Conservation (phyloP, 64 coral and sea anemone species). For the Cladopsammia gracilis region DNA sequence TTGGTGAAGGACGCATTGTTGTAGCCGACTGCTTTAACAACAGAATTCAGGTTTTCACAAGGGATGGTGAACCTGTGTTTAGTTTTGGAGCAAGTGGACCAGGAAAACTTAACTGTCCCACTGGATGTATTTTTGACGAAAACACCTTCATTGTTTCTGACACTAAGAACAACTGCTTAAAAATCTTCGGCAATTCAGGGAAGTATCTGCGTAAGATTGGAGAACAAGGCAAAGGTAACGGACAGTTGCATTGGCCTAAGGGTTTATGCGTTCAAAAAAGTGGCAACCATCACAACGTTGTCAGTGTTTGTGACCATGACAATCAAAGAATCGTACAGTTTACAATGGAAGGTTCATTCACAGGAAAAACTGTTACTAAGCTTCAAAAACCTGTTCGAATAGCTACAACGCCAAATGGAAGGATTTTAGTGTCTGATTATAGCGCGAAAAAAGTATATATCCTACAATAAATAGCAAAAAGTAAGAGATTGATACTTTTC, state of each 20-base stretch:
- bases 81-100: not conserved
- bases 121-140: not conserved
- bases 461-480: not conserved
- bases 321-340: not conserved
- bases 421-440: not conserved
- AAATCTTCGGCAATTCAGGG: conserved; percentile 49
- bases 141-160: conserved; percentile 52
- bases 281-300: conserved; percentile 9
- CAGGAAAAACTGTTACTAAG: not conserved
- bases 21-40: not conserved
- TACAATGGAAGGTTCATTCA: conserved; percentile 1
- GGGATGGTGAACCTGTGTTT: not conserved
- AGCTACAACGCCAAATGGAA: not conserved
- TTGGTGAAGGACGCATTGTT: not conserved
- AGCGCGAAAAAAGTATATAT: not conserved
- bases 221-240: not conserved
- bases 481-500: too few species aligned
- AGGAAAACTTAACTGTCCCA: not conserved
- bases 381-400: not conserved
- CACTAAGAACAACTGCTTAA: conserved; percentile 18
- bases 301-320: conserved; percentile 11
- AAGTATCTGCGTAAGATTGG: conserved; percentile 50
- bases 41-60: conserved; percentile 38
- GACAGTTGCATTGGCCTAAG: conserved; percentile 1
- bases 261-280: conserved; percentile 46